Base-by-base conservation (phyloP, 2,888 invertebrate species). In the Drosophila basisetae region DNA sequence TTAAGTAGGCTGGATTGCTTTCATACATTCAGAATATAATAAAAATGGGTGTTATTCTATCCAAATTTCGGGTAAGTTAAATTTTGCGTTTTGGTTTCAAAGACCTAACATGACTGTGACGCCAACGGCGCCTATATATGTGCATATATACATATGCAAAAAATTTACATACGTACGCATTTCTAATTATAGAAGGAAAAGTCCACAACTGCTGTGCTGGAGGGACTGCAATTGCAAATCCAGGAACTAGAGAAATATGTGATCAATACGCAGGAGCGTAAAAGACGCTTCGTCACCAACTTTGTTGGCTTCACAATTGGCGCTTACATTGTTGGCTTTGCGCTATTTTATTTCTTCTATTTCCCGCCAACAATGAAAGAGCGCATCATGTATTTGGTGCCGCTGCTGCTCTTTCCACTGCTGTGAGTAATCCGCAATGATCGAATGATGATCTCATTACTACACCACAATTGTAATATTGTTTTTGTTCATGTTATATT, bases 211-310 rank as follows among this genome's bases (percentile, higher is more conserved):
- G 94, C 94, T 73, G 86, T 93, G 53, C 94, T 97, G 73, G 97
- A 97, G 90, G 95, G 95, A 72, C 94, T 97, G 73, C 97, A 97
- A 93, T 94, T 95, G 94, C 96, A 97, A 92, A 97, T 98, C 61
- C 95, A 95, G 86, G 94, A 95, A 41, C 96, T 98, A 67, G 97
- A 98, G 91, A 95, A 96, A 91, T 97, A 96, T 94, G 95, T 96
- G 25, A 94, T 96, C 61, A 95, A 95, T 90, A 98, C 97, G 30
- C 96, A 98, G 92, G 95, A 96, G 91, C 95, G 95, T 52, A 97
- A 97, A 92, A 97, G 97, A 91, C 95, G 96, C 59, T 95, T 98
- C 76, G 96, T 98, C 58, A 97, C 97, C 50, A 96, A 96, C 84
- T 95, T 98, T 62, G 95, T 95, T 93, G 94, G 95, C 73, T 95